Evolutionary conservation across 30 jellyfish, hydroid and myxozoan genomes (phyloP).

Genomic region (Rhopilema esculentum): DNA sequence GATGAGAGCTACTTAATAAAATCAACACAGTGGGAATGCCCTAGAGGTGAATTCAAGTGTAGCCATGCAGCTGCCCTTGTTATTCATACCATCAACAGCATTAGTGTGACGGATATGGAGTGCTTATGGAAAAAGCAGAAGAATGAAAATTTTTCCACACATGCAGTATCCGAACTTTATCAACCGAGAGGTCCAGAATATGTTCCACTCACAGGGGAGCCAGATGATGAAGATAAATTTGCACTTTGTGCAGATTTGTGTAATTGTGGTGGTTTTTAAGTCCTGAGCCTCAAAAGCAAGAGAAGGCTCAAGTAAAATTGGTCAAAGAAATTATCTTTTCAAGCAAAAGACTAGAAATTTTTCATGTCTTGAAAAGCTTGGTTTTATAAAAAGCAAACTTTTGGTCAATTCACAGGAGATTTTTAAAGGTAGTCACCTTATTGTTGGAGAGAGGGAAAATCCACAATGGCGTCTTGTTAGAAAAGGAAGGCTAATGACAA

Average conservation of each 20-base stretch:
- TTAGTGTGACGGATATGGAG: slow-evolving; percentile 21
- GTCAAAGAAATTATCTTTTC: background rate
- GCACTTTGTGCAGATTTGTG: background rate
- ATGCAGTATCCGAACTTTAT: slow-evolving; percentile 17
- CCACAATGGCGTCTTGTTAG: slow-evolving; percentile 22
- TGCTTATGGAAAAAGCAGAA: slow-evolving; percentile 35
- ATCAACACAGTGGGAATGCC: background rate
- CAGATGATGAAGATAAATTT: background rate
- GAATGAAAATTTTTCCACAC: slow-evolving; percentile 13
- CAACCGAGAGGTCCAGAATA: background rate
- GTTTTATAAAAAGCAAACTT: background rate
- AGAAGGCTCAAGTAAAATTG: background rate
- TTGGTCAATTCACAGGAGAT: background rate
- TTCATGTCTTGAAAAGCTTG: background rate
- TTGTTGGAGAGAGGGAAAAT: slow-evolving; percentile 30
- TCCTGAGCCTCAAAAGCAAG: slow-evolving; percentile 23
- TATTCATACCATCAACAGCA: slow-evolving; percentile 11
- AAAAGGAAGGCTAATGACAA: slow-evolving; percentile 37
- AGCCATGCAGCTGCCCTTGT: slow-evolving; percentile 32
- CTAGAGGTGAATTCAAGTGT: background rate
- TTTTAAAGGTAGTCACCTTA: background rate
- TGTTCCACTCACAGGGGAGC: background rate
- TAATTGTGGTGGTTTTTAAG: slow-evolving; percentile 3
- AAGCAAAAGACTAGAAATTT: background rate
- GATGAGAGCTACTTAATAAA: too few relatives aligned